Evolutionary conservation across 2,797 vertebrate species (phyloP), one percentile per base, ranked within the genome.

Genomic region (Takifugu ocellatus): DNA sequence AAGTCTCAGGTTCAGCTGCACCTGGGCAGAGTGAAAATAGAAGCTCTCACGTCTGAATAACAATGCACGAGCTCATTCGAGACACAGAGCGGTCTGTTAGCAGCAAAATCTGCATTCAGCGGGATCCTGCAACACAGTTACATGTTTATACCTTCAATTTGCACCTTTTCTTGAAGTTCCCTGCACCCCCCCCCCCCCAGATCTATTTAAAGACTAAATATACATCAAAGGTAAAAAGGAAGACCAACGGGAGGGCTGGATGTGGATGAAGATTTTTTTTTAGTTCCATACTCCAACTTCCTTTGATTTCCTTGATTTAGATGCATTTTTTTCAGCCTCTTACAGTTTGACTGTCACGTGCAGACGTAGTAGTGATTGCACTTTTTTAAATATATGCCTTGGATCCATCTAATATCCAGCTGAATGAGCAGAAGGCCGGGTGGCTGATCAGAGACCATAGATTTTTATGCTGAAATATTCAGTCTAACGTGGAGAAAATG

Each of bases 191-290:
- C 17, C 17, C 17, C 17, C 21, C 21, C 21, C 21, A 21, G 21
- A 21, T 21, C 21, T 21, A 21, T 21, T 21, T 21, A 21, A 21
- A 58, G 51, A 51, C 58, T 16, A 54, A 55, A 66, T 27, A 54
- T 54, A 55, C 17, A 63, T 45, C 59, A 43, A 56, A 9, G 3
- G 2, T 33, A 5, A 33, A 25, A 24, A 33, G 11, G 43, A 61
- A 49, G 66, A 64, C 52, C 51, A 63, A 56, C 17, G 54, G 33
- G 55, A 49, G 74, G 64, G 29, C 76, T 66, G 31, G 55, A 43
- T 11, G 24, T 29, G 42, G 59, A 61, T 56, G 61, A 70, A 55
- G 17, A 17, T 0, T 52, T 15, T 56, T 61, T 49, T 17, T 21
- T 21, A 21, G 21, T 21, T 21, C 21, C 21, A 21, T 21, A 56